These are phyloP conservation scores for Caretta caretta DNA, from an alignment of 2,113 vertebrate species.

Conservation along the genomic window DNA sequence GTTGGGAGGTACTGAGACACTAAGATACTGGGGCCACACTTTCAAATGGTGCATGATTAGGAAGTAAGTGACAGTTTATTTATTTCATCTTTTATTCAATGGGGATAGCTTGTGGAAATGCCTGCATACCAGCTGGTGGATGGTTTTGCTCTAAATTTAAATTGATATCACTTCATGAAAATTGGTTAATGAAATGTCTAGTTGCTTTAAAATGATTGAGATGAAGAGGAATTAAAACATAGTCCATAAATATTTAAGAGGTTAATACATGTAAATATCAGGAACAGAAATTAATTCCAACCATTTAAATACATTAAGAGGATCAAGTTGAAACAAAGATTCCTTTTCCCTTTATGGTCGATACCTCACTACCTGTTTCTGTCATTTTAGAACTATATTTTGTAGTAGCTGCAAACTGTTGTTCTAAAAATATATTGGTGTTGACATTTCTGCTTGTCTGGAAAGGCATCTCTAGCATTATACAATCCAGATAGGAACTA, in stretches of 20 bases:
- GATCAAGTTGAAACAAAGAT: background rate
- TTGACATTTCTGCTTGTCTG: background rate
- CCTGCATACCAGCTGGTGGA: background rate
- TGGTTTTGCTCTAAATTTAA: background rate
- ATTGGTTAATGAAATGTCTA: slow-evolving; percentile 20
- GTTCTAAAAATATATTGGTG: background rate
- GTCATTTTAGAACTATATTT: background rate
- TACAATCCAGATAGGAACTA: background rate
- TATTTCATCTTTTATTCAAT: background rate
- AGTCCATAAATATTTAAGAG: background rate
- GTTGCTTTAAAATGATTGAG: background rate
- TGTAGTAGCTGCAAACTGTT: background rate
- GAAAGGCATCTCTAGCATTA: background rate
- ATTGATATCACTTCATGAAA: background rate
- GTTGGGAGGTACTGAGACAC: background rate
- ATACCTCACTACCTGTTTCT: background rate
- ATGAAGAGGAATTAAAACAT: background rate
- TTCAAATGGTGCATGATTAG: background rate
- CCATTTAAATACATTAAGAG: background rate
- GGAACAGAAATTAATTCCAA: background rate
- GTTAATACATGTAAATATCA: background rate
- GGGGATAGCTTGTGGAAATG: background rate
- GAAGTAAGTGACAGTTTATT: background rate
- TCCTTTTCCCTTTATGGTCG: background rate
- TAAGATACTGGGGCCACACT: background rate